Conservation (phyloP, 2,113 vertebrate genomes). For the Micromys minutus region DNA sequence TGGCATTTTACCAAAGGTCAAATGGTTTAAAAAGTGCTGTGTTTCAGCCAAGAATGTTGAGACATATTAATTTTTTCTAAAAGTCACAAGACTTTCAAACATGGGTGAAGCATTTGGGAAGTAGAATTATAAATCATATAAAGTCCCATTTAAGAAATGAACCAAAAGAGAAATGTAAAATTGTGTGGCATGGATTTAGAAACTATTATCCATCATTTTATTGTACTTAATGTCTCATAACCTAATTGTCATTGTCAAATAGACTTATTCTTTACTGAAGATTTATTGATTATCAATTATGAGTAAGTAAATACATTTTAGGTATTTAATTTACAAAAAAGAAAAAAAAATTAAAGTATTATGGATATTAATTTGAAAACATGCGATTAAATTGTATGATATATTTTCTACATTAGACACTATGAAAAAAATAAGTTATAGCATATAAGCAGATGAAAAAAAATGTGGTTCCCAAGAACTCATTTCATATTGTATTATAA, state of each 20-base stretch:
- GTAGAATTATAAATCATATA: conserved; percentile 3
- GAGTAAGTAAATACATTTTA: not conserved
- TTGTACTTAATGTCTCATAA: not conserved
- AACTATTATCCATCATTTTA: not conserved
- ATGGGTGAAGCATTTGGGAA: not conserved
- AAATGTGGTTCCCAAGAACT: not conserved
- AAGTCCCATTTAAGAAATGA: not conserved
- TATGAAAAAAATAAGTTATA: not conserved
- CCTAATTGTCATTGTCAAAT: not conserved
- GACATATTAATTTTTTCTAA: conserved; percentile 23
- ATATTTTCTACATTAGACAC: not conserved
- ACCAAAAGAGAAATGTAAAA: not conserved
- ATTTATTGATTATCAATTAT: not conserved
- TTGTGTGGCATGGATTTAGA: too few species aligned
- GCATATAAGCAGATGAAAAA: not conserved
- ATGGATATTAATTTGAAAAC: not conserved
- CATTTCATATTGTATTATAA: not conserved
- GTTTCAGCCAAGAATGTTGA: conserved; percentile 36
- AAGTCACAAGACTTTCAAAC: not conserved
- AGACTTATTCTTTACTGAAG: not conserved
- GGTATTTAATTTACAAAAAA: not conserved
- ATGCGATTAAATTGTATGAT: not conserved
- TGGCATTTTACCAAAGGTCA: conserved; percentile 57
- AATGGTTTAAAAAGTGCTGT: conserved; percentile 35
- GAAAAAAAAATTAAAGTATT: not conserved